These are phyloP conservation scores for Parasteatoda lunata DNA, from an alignment of 2,888 invertebrate species.

Conservation along the genomic window DNA sequence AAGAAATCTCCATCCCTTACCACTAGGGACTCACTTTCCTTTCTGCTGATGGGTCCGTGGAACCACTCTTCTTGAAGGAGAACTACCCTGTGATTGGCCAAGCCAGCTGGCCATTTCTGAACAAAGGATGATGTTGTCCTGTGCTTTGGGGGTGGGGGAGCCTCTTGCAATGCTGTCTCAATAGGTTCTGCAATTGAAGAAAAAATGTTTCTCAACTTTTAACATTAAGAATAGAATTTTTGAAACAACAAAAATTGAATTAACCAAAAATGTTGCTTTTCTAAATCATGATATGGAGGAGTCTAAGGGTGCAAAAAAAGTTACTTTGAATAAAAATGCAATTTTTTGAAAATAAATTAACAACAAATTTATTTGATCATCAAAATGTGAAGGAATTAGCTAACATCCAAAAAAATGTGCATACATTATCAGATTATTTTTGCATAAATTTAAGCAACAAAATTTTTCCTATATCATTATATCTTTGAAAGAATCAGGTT, in stretches of 20 bases:
- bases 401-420: background rate
- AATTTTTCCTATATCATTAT: too few relatives aligned
- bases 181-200: constrained; percentile 71
- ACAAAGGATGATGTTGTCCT: constrained; percentile 30
- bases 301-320: too few relatives aligned
- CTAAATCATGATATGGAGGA: too few relatives aligned
- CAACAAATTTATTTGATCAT: background rate
- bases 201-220: background rate
- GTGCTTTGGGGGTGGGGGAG: constrained; percentile 49
- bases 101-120: constrained; percentile 56
- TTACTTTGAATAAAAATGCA: too few relatives aligned
- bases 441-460: too few relatives aligned
- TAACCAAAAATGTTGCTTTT: too few relatives aligned
- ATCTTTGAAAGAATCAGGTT: too few relatives aligned
- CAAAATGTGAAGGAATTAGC: background rate
- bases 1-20: constrained; percentile 93
- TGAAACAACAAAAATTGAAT: too few relatives aligned
- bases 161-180: constrained; percentile 69
- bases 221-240: too few relatives aligned
- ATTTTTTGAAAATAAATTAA: too few relatives aligned
- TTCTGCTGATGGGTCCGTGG: constrained; percentile 91
- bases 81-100: constrained; percentile 75
- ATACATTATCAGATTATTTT: too few relatives aligned
- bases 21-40: constrained; percentile 85
- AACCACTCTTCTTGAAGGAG: constrained; percentile 92